Conservation (phyloP, 2,113 vertebrate genomes). For the Corvus hawaiiensis region DNA sequence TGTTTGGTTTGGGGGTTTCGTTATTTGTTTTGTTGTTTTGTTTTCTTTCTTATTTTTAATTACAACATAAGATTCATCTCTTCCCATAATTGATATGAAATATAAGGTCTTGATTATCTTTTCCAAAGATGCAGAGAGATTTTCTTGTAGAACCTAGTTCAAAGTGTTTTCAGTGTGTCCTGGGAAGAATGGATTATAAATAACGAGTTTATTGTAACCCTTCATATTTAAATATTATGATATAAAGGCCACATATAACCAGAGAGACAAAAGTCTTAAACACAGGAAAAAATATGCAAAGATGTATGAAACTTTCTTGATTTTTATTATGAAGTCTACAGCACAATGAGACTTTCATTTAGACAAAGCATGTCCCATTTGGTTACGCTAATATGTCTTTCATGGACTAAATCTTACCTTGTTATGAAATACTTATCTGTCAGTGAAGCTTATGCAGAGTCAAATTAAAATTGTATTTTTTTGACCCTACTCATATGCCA, state of each 20-base stretch:
- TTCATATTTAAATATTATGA: neutral
- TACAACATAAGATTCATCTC: neutral
- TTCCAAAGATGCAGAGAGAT: neutral
- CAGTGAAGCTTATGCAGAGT: neutral
- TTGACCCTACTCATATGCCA: neutral
- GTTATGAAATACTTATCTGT: neutral
- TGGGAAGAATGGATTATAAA: neutral
- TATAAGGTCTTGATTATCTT: neutral
- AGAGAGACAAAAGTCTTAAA: neutral
- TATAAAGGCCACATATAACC: neutral
- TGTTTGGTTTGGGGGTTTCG: neutral
- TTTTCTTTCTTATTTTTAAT: neutral
- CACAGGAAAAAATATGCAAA: neutral
- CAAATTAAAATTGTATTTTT: neutral
- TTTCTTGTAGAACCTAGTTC: neutral
- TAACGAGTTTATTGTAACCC: neutral
- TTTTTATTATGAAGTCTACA: neutral
- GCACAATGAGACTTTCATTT: neutral
- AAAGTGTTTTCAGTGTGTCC: neutral
- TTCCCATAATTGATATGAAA: neutral
- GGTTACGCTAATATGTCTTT: neutral
- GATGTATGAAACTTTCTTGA: neutral
- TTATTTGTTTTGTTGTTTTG: neutral
- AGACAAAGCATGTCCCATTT: neutral
- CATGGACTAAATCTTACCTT: neutral